phyloP scores from a whole-genome alignment of 2,113 vertebrate genomes.

The Rhinoderma darwinii region DNA sequence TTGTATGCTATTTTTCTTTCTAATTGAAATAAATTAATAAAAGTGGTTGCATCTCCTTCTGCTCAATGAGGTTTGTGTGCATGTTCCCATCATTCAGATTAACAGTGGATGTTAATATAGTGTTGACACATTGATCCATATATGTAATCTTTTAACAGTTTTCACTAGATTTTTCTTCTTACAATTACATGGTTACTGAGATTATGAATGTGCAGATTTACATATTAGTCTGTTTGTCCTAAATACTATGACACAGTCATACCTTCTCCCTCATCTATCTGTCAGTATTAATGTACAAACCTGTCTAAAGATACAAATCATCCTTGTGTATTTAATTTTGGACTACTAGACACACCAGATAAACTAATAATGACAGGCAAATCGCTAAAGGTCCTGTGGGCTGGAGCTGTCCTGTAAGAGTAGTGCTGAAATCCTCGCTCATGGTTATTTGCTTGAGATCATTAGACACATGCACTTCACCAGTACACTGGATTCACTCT shows the following conservation, averaged over 20 bases:
- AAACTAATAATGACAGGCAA: conserved; percentile 41
- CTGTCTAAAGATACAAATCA: background rate
- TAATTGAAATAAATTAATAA: too few species aligned
- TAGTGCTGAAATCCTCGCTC: conserved; percentile 48
- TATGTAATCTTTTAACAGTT: background rate
- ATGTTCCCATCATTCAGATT: background rate
- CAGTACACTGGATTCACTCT: conserved; percentile 32
- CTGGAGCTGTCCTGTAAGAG: conserved; percentile 38
- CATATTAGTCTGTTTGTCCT: background rate
- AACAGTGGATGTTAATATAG: background rate
- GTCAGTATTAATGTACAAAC: background rate
- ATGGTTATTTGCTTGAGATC: conserved; percentile 40
- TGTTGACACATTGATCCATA: background rate
- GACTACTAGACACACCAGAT: background rate
- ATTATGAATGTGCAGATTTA: background rate
- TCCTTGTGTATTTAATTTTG: background rate
- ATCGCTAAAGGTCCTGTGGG: conserved; percentile 39
- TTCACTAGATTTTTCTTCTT: background rate
- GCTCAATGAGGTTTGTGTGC: too few species aligned
- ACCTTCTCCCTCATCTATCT: background rate
- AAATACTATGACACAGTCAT: background rate
- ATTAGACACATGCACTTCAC: conserved; percentile 39
- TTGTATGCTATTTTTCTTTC: too few species aligned
- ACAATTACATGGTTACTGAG: background rate
- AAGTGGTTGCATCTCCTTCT: too few species aligned